Percentiles rank a stretch among this genome's conserved stretches.
Evolutionary conservation across 2,888 invertebrate species (phyloP).

Genomic region (Lomographa bimaculata): DNA sequence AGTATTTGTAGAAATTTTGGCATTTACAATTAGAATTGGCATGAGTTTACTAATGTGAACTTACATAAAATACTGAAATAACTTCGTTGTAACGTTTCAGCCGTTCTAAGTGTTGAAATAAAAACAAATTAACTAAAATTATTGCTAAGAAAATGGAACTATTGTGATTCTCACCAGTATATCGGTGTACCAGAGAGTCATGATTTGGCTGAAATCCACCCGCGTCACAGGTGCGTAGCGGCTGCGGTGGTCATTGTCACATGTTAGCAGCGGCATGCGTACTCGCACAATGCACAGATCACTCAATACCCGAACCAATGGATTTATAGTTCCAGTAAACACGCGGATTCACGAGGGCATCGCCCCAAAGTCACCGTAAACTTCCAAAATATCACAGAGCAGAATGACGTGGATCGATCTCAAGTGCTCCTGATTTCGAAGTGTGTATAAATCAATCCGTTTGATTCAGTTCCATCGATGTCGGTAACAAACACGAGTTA

Average conservation of each 20-base stretch:
- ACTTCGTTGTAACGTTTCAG: conserved; percentile 5
- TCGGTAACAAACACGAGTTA: conserved; percentile 38
- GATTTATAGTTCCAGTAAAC: conserved; percentile 40
- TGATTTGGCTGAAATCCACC: conserved; percentile 74
- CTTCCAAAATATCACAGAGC: conserved; percentile 50
- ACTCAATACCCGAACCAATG: conserved; percentile 40
- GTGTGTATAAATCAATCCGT: conserved; percentile 45
- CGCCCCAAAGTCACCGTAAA: conserved; percentile 46
- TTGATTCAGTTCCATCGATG: conserved; percentile 32
- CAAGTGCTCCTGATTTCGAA: conserved; percentile 34
- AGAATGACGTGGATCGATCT: conserved; percentile 42
- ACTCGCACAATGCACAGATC: conserved; percentile 55
- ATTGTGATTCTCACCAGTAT: conserved; percentile 68
- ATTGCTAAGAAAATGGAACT: conserved; percentile 3
- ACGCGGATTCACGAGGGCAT: conserved; percentile 51
- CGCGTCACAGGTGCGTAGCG: conserved; percentile 65
- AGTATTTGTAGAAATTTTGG: conserved; percentile 15
- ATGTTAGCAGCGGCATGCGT: conserved; percentile 51
- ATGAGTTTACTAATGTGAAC: conserved; percentile 13
- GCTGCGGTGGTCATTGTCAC: conserved; percentile 70
- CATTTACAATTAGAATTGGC: conserved; percentile 17
- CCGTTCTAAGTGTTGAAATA: too few relatives aligned
- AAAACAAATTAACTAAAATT: too few relatives aligned
- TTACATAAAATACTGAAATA: conserved; percentile 19
- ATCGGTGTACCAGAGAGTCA: conserved; percentile 81